Evolutionary conservation across 2,797 vertebrate genomes (phyloP).

Genomic region (Chiroxiphia lanceolata): DNA sequence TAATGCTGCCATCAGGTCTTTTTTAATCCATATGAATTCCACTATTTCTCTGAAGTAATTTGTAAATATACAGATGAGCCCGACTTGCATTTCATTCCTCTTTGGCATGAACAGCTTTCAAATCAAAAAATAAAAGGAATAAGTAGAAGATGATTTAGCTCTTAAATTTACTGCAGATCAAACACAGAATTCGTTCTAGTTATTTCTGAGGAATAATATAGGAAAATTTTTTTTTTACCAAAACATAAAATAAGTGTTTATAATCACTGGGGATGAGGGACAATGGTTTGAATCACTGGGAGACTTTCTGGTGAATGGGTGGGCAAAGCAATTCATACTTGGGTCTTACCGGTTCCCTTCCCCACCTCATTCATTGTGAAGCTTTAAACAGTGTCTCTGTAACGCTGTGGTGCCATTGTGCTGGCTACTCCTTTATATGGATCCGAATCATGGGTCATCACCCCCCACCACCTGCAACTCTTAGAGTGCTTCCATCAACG

Average conservation of each 20-base stretch:
- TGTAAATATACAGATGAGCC: background rate
- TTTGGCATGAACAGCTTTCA: constrained; percentile 34
- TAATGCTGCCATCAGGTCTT: too few species aligned
- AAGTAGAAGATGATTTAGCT: background rate
- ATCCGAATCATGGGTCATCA: too few species aligned
- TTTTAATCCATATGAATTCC: too few species aligned
- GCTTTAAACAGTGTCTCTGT: background rate
- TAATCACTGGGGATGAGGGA: background rate
- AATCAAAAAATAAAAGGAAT: constrained; percentile 2
- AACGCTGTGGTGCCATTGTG: background rate
- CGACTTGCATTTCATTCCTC: constrained; percentile 17
- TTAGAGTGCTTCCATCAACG: too few species aligned
- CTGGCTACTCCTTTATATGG: too few species aligned
- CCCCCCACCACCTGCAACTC: too few species aligned
- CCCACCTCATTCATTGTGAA: background rate
- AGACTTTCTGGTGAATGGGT: background rate
- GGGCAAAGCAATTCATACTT: background rate
- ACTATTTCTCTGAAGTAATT: too few species aligned
- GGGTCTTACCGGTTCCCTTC: background rate
- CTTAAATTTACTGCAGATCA: too few species aligned
- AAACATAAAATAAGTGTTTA: background rate
- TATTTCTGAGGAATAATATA: background rate
- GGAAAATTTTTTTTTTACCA: background rate
- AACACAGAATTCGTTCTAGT: background rate
- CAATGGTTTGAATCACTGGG: background rate